A percentile compares a stretch with the other conserved stretches of the same genome.
Evolutionary conservation across 2,888 invertebrate genomes (phyloP).

Genomic region (Aporophyla nigra): DNA sequence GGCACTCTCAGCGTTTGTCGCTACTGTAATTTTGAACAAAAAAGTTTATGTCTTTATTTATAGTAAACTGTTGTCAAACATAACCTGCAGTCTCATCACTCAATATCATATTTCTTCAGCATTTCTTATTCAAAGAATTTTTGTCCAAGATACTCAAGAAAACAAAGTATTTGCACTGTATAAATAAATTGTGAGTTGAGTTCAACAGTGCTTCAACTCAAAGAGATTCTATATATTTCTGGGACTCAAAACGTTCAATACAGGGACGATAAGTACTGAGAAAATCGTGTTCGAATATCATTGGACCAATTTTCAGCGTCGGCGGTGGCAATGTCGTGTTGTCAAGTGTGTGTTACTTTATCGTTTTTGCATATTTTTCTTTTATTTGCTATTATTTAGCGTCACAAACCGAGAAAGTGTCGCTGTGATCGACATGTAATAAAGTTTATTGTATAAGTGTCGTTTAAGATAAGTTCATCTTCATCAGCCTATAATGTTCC

Average conservation of each 20-base stretch:
- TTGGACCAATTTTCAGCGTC: conserved; percentile 69
- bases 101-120: conserved; percentile 8
- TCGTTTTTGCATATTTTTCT: conserved; percentile 39
- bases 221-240: conserved; percentile 57
- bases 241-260: conserved; percentile 62
- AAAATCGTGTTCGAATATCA: conserved; percentile 73
- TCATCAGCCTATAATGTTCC: too few species aligned
- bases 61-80: conserved; percentile 51
- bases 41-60: conserved; percentile 57
- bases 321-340: conserved; percentile 54
- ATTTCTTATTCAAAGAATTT: conserved; percentile 15
- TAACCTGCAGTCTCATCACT: conserved; percentile 13
- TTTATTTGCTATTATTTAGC: conserved; percentile 44
- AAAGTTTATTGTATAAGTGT: neutral
- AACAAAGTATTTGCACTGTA: conserved; percentile 28
- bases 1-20: conserved; percentile 56
- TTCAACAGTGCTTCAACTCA: conserved; percentile 46
- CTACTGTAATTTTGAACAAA: conserved; percentile 59
- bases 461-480: neutral
- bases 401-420: conserved; percentile 35
- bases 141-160: conserved; percentile 14
- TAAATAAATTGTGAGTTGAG: conserved; percentile 46
- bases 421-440: neutral
- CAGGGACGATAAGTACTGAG: conserved; percentile 58
- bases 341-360: conserved; percentile 56